These are phyloP conservation scores for Petrolisthes cinctipes DNA, from an alignment of 2,888 invertebrate species.

Conservation along the genomic window DNA sequence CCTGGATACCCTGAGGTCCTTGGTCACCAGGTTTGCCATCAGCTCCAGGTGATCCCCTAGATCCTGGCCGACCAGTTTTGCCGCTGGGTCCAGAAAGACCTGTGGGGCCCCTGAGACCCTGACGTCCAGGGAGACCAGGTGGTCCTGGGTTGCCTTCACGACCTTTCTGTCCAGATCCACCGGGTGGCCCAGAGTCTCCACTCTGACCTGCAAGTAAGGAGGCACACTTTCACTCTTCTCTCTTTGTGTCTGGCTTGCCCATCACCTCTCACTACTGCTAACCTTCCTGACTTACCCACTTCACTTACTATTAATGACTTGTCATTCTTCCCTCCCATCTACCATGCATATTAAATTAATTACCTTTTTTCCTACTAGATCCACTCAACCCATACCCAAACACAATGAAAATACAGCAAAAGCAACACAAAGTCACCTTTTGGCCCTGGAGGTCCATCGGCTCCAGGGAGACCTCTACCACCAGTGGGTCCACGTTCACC, in stretches of 20 bases:
- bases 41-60: constrained; percentile 78
- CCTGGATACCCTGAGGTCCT: constrained; percentile 84
- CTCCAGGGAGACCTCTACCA: constrained; percentile 79
- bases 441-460: constrained; percentile 81
- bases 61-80: constrained; percentile 69
- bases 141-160: constrained; percentile 75
- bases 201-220: constrained; percentile 73
- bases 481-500: constrained; percentile 79
- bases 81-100: constrained; percentile 78
- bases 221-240: too few species aligned
- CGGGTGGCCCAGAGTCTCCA: constrained; percentile 78
- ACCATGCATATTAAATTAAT: too few species aligned
- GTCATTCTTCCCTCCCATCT: too few species aligned
- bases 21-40: constrained; percentile 89
- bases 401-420: too few species aligned
- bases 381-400: too few species aligned
- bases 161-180: constrained; percentile 68
- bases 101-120: constrained; percentile 76
- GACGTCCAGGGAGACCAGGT: constrained; percentile 75
- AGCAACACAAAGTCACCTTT: constrained; percentile 73
- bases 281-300: too few species aligned
- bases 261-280: too few species aligned
- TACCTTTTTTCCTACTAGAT: too few species aligned
- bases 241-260: too few species aligned
- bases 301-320: too few species aligned